These are phyloP conservation scores for Drosophila pectinifera DNA, from an alignment of 1,140 invertebrate genomes.

Conservation along the genomic window DNA sequence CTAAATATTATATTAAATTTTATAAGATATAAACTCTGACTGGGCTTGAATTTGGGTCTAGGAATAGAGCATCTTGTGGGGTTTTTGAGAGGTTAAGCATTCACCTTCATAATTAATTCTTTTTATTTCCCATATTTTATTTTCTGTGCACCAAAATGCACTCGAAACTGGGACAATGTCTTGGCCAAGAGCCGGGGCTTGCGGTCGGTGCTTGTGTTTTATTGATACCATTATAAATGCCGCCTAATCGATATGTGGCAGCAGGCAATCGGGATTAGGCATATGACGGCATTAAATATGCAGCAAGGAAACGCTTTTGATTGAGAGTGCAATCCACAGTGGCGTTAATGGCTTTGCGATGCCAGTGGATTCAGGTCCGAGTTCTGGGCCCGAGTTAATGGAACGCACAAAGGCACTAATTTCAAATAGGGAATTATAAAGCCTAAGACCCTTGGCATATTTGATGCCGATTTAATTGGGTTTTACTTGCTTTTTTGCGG, in stretches of 20 bases:
- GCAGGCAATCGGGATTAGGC: conserved; percentile 31
- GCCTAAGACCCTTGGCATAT: neutral
- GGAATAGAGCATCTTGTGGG: no score
- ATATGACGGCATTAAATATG: conserved; percentile 45
- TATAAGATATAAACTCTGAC: no score
- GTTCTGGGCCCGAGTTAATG: conserved; percentile 16
- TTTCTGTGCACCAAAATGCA: conserved; percentile 1
- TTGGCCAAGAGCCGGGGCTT: conserved; percentile 25
- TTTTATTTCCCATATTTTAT: neutral
- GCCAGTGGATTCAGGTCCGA: no score
- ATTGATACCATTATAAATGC: conserved; percentile 58
- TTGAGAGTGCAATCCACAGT: conserved; percentile 14
- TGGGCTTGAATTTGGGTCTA: no score
- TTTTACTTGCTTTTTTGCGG: neutral
- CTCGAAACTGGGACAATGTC: conserved; percentile 25
- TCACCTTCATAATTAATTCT: no score
- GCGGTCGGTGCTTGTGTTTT: conserved; percentile 36
- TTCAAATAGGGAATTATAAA: neutral
- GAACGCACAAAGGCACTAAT: conserved; percentile 5
- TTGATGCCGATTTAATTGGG: conserved; percentile 6
- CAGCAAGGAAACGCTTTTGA: conserved; percentile 47
- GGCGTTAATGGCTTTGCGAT: conserved; percentile 38
- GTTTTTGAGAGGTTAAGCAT: no score
- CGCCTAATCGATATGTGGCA: conserved; percentile 47
- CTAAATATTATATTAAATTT: no score